phyloP scores from a whole-genome alignment of 1,140 invertebrate genomes.

The Hydropsyche tenuis region DNA sequence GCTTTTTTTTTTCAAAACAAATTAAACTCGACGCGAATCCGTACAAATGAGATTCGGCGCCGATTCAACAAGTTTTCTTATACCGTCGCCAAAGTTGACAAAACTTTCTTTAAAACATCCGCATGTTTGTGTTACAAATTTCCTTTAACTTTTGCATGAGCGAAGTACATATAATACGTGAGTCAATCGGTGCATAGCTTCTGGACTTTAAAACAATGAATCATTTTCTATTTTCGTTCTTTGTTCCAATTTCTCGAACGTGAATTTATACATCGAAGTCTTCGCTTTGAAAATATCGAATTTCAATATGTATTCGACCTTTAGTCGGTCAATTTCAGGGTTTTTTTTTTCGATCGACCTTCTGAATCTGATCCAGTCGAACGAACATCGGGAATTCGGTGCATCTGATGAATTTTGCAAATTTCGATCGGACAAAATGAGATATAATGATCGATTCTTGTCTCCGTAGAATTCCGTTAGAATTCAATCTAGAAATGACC shows the following conservation, averaged over 20 bases:
- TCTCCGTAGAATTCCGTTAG: not conserved
- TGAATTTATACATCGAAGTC: too few species aligned
- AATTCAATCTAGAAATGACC: not conserved
- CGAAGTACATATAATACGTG: not conserved
- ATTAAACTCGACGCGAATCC: too few species aligned
- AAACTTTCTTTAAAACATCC: too few species aligned
- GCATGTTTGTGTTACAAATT: too few species aligned
- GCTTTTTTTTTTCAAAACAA: too few species aligned
- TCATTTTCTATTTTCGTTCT: not conserved
- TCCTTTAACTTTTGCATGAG: too few species aligned
- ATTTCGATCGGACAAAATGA: not conserved
- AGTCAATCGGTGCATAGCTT: not conserved
- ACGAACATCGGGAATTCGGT: not conserved
- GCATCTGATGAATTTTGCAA: not conserved
- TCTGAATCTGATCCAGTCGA: not conserved
- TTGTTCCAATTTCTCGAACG: not conserved
- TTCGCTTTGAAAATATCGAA: too few species aligned
- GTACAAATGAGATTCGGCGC: too few species aligned
- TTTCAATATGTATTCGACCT: not conserved
- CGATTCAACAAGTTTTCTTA: too few species aligned
- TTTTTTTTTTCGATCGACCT: not conserved
- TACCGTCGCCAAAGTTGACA: too few species aligned
- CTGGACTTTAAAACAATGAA: not conserved
- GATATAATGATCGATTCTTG: not conserved
- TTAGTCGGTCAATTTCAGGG: slow-evolving; percentile 8